Evolutionary conservation across 2,113 vertebrate species (phyloP), one percentile per base, ranked within the genome.

Genomic region (Nothoprocta pentlandii): DNA sequence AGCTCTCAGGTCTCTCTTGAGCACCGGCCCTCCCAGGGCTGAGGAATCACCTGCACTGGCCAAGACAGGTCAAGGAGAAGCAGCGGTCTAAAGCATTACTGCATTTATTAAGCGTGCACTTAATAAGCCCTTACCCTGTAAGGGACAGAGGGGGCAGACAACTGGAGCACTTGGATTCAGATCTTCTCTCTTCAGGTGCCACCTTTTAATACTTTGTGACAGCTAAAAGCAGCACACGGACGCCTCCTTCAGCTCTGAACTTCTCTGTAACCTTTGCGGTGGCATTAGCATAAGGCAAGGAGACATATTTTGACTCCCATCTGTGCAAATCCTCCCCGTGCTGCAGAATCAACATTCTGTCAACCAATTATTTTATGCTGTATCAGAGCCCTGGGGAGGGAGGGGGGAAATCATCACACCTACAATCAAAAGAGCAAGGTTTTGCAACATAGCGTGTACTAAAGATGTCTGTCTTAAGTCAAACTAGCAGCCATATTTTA

Each of bases 401-500:
- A 32, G 77, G 92, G 88, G 89, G 90, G 94, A 95, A 96, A 94
- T 92, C 92, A 94, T 95, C 95, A 96, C 95, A 95, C 94, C 96
- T 96, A 96, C 95, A 95, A 95, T 95, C 93, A 96, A 95, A 97
- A 97, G 86, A 95, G 95, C 96, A 97, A 94, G 95, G 95, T 93
- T 96, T 97, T 97, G 96, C 95, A 96, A 97, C 87, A 94, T 92
- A 95, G 92, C 95, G 91, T 97, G 96, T 97, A 97, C 92, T 96
- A 96, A 96, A 97, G 93, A 96, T 97, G 95, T 97, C 96, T 97
- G 93, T 95, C 92, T 93, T 95, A 90, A 95, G 96, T 97, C 96
- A 97, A 97, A 97, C 92, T 97, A 97, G 95, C 95, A 96, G 95
- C 94, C 96, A 96, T 97, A 95, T 97, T 97, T 97, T 95, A 96